Percentiles rank a stretch among this genome's conserved stretches.
These are phyloP conservation scores for Microctonus aethiopoides DNA, from an alignment of 2,888 invertebrate genomes.

Conservation along the genomic window DNA sequence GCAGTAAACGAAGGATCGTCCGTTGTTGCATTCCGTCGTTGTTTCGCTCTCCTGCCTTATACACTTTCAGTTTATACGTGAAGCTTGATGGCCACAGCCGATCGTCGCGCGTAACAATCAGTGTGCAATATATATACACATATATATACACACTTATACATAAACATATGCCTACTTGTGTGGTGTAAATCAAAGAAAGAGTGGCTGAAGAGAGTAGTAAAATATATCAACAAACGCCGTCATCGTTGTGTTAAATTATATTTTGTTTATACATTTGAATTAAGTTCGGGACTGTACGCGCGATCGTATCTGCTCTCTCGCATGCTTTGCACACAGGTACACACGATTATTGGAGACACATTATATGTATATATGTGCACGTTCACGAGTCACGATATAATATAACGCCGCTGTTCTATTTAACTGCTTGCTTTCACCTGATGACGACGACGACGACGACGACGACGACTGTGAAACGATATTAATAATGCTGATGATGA, in stretches of 20 bases:
- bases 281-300: no score
- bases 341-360: constrained; percentile 25
- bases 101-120: constrained; percentile 23
- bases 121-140: constrained; percentile 21
- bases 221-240: not conserved
- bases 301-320: constrained; percentile 15
- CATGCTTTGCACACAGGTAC: constrained; percentile 15
- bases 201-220: not conserved
- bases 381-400: constrained; percentile 4
- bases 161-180: not conserved
- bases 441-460: not conserved
- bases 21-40: constrained; percentile 25
- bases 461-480: not conserved
- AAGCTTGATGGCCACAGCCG: not conserved
- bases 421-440: constrained; percentile 19
- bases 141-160: no score
- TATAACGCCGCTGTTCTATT: constrained; percentile 12
- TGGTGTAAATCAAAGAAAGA: not conserved
- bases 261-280: no score
- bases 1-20: constrained; percentile 6
- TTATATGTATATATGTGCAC: no score
- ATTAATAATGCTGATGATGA: not conserved
- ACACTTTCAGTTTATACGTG: not conserved
- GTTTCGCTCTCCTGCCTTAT: not conserved
- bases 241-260: no score